Evolutionary conservation across 2,113 vertebrate genomes (phyloP), one percentile per base, ranked within the genome.

Genomic region (Xiphias gladius): DNA sequence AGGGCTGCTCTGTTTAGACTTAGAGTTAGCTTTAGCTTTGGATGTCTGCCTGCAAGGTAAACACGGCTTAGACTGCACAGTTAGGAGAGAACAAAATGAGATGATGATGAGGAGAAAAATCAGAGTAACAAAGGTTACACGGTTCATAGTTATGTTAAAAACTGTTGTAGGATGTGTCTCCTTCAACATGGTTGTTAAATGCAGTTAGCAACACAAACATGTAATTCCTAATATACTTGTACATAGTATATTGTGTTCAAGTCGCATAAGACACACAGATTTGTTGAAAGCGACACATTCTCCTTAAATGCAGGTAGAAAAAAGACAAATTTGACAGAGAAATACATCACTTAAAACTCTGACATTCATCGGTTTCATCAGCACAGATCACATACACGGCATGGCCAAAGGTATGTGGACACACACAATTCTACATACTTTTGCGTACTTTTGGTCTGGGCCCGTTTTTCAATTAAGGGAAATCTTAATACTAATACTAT

Each of bases 21-120:
- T 95, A 96, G 65, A 87, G 67, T 94, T 96, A 96, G 94, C 92
- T 95, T 97, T 97, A 96, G 92, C 89, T 93, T 96, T 96, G 94
- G 92, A 73, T 86, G 93, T 78, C 91, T 86, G 94, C 95, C 97
- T 97, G 97, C 90, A 97, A 98, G 88, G 96, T 93, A 96, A 95
- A 96, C 95, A 96, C 16, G 85, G 80, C 91, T 94, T 93, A 95
- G 86, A 86, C 70, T 30, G 65, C 71, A 88, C 78, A 86, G 54
- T 64, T 28, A 43, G 71, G 30, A 28, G 30, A 32, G 30, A 37
- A 8, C 26, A 54, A 59, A 26, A 83, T 3, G 30, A 78, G 11
- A 16, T 17, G 59, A 82, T n/a, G n/a, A n/a, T 65, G 84, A 39
- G 54, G 32, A 62, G 68, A 50, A 68, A 32, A 30, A 58, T 7